Base-by-base conservation (phyloP, 2,113 vertebrate species). In the Sceloporus undulatus region DNA sequence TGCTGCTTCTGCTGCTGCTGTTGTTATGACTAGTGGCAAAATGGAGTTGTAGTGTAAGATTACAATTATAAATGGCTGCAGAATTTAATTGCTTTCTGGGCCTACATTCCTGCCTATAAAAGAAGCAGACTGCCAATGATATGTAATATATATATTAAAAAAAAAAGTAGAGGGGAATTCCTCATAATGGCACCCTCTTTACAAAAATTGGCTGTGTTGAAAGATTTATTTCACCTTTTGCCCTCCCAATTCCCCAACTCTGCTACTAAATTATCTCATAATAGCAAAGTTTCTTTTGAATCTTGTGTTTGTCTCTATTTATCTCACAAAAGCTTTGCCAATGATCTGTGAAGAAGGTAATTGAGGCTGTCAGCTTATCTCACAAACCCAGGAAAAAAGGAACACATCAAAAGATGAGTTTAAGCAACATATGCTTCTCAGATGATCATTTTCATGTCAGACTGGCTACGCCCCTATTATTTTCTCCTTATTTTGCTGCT, bases 11-110 rank as follows among this genome's bases (percentile, higher is more conserved):
- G 7, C 34, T 34, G 34, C 34, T 34, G 34, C 34, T 34, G 34
- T 34, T 70, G 56, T 89, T 85, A 89, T 87, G 80, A 75, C 71
- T 83, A 80, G 65, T 73, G 78, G 85, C 90, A 89, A 93, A 92
- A 78, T 85, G 87, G 71, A 87, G 80, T 83, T 82, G 59, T 29
- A 42, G 56, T 59, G 40, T 76, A 48, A 66, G 25, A 66, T 48
- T 85, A 59, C 21, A 38, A 21, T 78, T 78, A 83, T 21, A 52
- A 76, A 77, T 38, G 13, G 29, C 11, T 76, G 70, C 19, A 82
- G 71, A 8, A n/a, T 25, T 4, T 80, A 25, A 54, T 68, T 54
- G 29, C n/a, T 68, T 68, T 86, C 40, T 52, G 79, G 27, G 11
- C 56, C 38, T n/a, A 82, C 2, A 34, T 38, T 56, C 73, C 48